Base-by-base conservation (phyloP, 2,888 invertebrate genomes). In the Argyra leucocephala region DNA sequence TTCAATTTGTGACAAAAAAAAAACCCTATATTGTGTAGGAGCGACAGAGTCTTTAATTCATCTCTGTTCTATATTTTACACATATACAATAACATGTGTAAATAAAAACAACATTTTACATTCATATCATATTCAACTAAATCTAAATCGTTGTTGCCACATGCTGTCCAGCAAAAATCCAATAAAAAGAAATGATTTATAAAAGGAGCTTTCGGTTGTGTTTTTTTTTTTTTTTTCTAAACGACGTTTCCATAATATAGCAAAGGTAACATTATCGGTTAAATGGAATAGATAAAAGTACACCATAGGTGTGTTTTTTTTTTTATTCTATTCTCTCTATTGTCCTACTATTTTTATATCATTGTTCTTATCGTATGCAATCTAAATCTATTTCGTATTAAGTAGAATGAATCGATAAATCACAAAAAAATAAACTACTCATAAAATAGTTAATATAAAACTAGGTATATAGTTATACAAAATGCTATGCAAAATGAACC, bases 211-310 rank as follows among this genome's bases (percentile, higher is more conserved):
- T 31, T 31, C n/a, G n/a, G n/a, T n/a, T n/a, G n/a, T 31, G 5
- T 7, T 31, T 31, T 10, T 48, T 18, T 48, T 10, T 37, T 37
- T 37, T 48, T 18, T 48, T 48, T 9, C 18, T 48, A 48, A 48
- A 48, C n/a, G 48, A 48, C n/a, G 48, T 18, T 15, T 48, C 48
- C 18, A 9, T 48, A 48, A 48, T 48, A n/a, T 15, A 18, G 18
- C 12, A 48, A 48, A 65, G 63, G 57, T 36, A 63, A 61, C 60
- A 65, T 65, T 60, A 48, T 65, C 62, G 18, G 48, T 18, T 36
- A 63, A 63, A 65, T 63, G 62, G 57, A n/a, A n/a, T n/a, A 65
- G 63, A 61, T 63, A 63, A 63, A 65, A 63, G 63, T 48, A 26
- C 61, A 18, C 63, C 48, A 18, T 18, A 31, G 31, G 15, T 15